A percentile compares a stretch with the other conserved stretches of the same genome.
phyloP scores from a whole-genome alignment of 2,113 vertebrate species.

The Centropus unirufus region DNA sequence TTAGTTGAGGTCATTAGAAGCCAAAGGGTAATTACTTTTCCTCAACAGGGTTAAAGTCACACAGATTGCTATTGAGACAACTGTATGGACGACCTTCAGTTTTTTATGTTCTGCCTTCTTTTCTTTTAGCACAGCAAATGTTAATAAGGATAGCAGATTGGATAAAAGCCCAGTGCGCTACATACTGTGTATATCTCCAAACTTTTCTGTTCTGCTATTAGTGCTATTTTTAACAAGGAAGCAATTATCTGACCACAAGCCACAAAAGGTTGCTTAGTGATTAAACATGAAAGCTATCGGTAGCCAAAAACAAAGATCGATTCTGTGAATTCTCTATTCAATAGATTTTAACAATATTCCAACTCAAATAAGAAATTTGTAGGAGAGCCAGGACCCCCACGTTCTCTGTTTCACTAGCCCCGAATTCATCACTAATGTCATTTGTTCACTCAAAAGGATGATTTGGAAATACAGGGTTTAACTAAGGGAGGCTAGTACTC shows the following conservation, averaged over 20 bases:
- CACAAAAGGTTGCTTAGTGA: background rate
- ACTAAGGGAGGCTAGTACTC: background rate
- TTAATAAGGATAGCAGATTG: slow-evolving; percentile 38
- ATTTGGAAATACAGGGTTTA: background rate
- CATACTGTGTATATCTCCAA: background rate
- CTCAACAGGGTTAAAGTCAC: slow-evolving; percentile 88
- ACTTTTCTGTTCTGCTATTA: background rate
- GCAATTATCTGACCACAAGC: background rate
- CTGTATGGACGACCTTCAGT: slow-evolving; percentile 77
- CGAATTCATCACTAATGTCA: background rate
- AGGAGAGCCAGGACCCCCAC: background rate
- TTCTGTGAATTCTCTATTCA: background rate
- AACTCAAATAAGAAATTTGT: background rate
- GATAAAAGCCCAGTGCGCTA: background rate
- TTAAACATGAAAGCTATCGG: background rate
- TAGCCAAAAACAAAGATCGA: background rate
- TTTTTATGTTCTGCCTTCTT: slow-evolving; percentile 68
- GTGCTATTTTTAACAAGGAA: background rate
- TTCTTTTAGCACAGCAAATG: slow-evolving; percentile 62
- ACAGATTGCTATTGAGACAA: slow-evolving; percentile 84
- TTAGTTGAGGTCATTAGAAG: slow-evolving; percentile 83
- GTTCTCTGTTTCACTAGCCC: background rate
- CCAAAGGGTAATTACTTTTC: slow-evolving; percentile 96
- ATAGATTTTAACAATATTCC: background rate
- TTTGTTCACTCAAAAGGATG: background rate